Base-by-base conservation (phyloP, 2,113 vertebrate genomes). In the Oncorhynchus nerka region DNA sequence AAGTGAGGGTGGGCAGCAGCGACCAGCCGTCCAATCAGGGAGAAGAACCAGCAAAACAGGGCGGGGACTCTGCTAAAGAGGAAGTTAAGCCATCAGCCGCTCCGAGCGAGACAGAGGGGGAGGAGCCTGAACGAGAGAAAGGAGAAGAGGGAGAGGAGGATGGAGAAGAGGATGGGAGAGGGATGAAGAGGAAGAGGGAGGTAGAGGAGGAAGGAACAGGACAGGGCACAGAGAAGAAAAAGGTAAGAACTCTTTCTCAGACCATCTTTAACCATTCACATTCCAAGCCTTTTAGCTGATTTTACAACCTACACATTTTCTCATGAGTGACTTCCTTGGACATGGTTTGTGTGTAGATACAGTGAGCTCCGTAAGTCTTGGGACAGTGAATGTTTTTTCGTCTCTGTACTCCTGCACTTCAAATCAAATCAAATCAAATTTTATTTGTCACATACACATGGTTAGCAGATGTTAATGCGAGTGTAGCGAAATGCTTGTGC, bases 101-200 rank as follows among this genome's bases (percentile, higher is more conserved):
- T 30, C 61, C 12, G 5, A 61, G 34, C 3, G 85, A 90, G 5
- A 71, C 16, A 0, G 68, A 73, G 0, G 3, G 48, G 0, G 81
- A 81, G 15, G 75, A 75, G 15, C 45, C 61, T 1, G 75, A 74
- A 64, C 3, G 11, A 48, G 70, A 81, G 2, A 22, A 39, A n/a
- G 73, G 9, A 24, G 57, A 67, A 65, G 70, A 19, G 20, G 62
- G 15, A 57, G 86, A 83, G 26, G 74, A 32, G 68, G 39, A 45
- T 45, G 39, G 39, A 22, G 49, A 19, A n/a, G 90, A 89, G 48
- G 89, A 89, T 55, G 78, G 67, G 0, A 90, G 92, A 75, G 92
- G 91, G 22, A 75, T 86, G 66, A 94, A 94, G 85, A 90, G 93
- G 75, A 94, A 94, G 81, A 86, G 90, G 45, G 74, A 48, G 3